phyloP scores from a whole-genome alignment of 1,140 invertebrate species.

The Nephotettix cincticeps region DNA sequence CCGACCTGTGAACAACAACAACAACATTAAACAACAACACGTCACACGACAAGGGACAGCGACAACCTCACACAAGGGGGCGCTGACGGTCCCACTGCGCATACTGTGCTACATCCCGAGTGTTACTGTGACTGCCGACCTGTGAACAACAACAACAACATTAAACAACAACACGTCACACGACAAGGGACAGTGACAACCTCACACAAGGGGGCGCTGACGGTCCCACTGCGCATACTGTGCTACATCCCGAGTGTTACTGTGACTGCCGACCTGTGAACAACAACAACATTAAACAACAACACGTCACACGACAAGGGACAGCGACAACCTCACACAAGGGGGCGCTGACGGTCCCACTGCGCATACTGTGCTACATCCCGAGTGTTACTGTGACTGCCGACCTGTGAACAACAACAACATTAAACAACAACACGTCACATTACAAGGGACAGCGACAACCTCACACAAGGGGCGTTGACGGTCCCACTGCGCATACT shows the following conservation, averaged over 20 bases:
- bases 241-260: constrained; percentile 32
- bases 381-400: neutral
- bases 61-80: constrained; percentile 28
- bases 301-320: neutral
- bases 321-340: neutral
- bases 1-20: neutral
- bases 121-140: neutral
- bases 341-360: neutral
- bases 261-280: neutral
- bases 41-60: neutral
- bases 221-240: constrained; percentile 31
- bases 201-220: constrained; percentile 36
- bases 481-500: constrained; percentile 34
- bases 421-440: neutral
- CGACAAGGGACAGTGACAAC: neutral
- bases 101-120: constrained; percentile 30
- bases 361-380: neutral
- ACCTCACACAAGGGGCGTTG: neutral
- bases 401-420: neutral
- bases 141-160: neutral
- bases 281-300: neutral
- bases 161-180: neutral
- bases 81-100: constrained; percentile 37
- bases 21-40: neutral
- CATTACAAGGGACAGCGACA: neutral